Evolutionary conservation across 2,113 vertebrate species (phyloP).

Genomic region (Gopherus flavomarginatus): DNA sequence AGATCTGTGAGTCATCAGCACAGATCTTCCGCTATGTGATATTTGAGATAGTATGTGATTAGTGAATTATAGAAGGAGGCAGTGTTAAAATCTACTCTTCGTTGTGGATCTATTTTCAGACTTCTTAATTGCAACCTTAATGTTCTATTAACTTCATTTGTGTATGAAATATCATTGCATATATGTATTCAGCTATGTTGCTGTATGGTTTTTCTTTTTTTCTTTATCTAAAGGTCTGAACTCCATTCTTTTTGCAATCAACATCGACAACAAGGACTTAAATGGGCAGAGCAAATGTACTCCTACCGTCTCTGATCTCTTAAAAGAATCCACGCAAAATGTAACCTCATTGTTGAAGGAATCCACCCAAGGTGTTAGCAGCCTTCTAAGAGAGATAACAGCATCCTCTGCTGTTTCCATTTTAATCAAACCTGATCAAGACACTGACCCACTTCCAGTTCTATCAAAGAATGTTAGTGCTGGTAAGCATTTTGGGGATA

Average conservation of each 20-base stretch:
- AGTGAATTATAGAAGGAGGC: background rate
- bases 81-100: background rate
- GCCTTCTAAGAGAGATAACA: conserved; percentile 93
- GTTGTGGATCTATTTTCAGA: fast-evolving
- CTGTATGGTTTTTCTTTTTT: background rate
- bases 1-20: background rate
- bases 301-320: conserved; percentile 88
- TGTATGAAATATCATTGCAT: background rate
- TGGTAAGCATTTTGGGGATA: conserved; percentile 58
- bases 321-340: conserved; percentile 97
- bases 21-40: background rate
- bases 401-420: conserved; percentile 91
- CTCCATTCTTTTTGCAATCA: conserved; percentile 98
- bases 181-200: background rate
- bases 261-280: conserved; percentile 97
- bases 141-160: background rate
- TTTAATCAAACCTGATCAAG: conserved; percentile 85
- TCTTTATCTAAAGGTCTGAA: conserved; percentile 86
- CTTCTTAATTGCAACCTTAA: background rate
- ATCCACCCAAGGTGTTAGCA: conserved; percentile 95
- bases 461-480: conserved; percentile 78
- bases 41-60: background rate
- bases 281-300: conserved; percentile 86
- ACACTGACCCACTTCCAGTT: conserved; percentile 90
- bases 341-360: conserved; percentile 95